These are phyloP conservation scores for Brachylomia viminalis DNA, from an alignment of 2,888 invertebrate genomes.

Conservation along the genomic window DNA sequence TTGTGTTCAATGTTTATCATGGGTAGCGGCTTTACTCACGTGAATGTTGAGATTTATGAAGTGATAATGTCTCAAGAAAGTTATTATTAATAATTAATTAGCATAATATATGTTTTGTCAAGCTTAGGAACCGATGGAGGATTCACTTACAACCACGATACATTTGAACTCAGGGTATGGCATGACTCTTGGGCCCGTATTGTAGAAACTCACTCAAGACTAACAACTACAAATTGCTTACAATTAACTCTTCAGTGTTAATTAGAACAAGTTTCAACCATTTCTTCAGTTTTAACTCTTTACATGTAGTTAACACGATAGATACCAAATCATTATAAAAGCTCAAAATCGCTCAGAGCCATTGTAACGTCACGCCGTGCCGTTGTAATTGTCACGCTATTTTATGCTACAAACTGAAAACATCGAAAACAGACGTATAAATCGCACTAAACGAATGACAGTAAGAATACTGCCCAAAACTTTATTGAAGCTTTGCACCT, in stretches of 20 bases:
- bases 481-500: not conserved
- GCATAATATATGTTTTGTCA: not conserved
- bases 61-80: not conserved
- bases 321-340: not conserved
- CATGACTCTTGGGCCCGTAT: not conserved
- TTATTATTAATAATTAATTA: not conserved
- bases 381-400: not conserved
- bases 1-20: slow-evolving; percentile 3
- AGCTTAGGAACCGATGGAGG: not conserved
- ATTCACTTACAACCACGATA: not conserved
- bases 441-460: not conserved
- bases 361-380: no score
- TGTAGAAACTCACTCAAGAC: no score
- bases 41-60: not conserved
- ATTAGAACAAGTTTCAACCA: no score
- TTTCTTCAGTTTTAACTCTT: no score
- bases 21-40: not conserved
- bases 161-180: not conserved
- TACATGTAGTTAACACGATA: no score
- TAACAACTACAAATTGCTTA: no score
- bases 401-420: not conserved
- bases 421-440: not conserved
- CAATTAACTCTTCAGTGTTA: no score
- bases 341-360: no score
- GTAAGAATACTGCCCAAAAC: not conserved